Percentiles rank a stretch among this genome's conserved stretches.
Evolutionary conservation across 2,888 invertebrate species (phyloP).

Genomic region (Meganola albula): DNA sequence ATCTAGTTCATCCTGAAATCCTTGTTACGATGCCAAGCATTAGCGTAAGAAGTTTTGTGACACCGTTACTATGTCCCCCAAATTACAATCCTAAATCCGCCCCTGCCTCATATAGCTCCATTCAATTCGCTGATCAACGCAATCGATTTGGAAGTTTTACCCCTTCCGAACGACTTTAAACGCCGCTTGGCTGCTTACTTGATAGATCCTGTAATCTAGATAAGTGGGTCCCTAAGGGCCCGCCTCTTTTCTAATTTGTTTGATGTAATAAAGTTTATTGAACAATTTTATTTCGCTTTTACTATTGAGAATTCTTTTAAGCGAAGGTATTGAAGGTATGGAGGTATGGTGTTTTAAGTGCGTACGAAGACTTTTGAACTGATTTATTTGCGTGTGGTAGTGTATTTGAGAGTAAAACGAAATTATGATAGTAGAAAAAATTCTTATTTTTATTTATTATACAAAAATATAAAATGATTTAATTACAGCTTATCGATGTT

Average conservation of each 20-base stretch:
- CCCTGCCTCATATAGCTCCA: no score
- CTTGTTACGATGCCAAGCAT: no score
- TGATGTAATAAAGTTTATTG: conserved; percentile 26
- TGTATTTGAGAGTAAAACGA: no score
- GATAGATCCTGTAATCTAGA: conserved; percentile 34
- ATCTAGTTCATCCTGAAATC: no score
- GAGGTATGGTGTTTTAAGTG: conserved; percentile 1
- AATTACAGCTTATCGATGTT: no score
- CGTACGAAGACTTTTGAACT: no score
- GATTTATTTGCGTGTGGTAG: no score
- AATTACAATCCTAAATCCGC: no score
- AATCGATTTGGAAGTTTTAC: no score
- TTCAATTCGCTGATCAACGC: no score
- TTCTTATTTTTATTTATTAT: not conserved
- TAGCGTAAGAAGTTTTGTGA: no score
- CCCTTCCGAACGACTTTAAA: conserved; percentile 30
- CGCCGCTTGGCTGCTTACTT: conserved; percentile 29
- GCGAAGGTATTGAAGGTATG: not conserved
- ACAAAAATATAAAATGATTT: not conserved
- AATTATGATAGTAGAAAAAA: not conserved
- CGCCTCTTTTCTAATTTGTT: conserved; percentile 24
- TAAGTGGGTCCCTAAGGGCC: conserved; percentile 27
- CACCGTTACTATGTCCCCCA: no score
- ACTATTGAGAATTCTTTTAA: conserved; percentile 19
- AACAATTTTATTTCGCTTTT: conserved; percentile 21